These are phyloP conservation scores for Chloroceryle amazona DNA, from an alignment of 2,797 vertebrate species.

Conservation along the genomic window DNA sequence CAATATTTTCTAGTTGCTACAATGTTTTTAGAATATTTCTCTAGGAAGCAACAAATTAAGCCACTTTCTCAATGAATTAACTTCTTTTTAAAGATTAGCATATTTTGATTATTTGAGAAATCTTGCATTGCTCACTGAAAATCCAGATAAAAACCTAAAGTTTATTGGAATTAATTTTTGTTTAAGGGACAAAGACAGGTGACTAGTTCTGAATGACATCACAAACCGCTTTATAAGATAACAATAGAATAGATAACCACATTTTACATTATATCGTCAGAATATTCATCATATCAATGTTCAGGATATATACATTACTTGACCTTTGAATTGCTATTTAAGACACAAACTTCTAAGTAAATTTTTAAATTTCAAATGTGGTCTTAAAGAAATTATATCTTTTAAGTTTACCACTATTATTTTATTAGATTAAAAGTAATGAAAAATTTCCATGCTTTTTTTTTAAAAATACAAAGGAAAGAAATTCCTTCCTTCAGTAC, in stretches of 20 bases:
- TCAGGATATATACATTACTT: not conserved
- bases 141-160: not conserved
- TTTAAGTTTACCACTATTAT: not conserved
- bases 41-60: not conserved
- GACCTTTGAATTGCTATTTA: not conserved
- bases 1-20: not conserved
- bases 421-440: not conserved
- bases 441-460: fast-evolving
- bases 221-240: not conserved
- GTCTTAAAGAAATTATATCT: not conserved
- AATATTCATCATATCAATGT: not conserved
- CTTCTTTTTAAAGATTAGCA: not conserved
- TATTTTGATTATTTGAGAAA: slow-evolving; percentile 8
- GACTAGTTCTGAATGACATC: not conserved
- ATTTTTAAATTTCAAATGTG: not conserved
- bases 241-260: not conserved
- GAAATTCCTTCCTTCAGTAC: not conserved
- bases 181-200: not conserved
- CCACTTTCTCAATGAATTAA: not conserved
- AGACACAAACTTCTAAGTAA: not conserved
- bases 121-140: slow-evolving; percentile 15
- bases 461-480: not conserved
- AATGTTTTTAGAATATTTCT: not conserved
- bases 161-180: not conserved
- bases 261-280: not conserved